Evolutionary conservation across 2,113 vertebrate genomes (phyloP), one percentile per base, ranked within the genome.

Genomic region (Pseudopipra pipra): DNA sequence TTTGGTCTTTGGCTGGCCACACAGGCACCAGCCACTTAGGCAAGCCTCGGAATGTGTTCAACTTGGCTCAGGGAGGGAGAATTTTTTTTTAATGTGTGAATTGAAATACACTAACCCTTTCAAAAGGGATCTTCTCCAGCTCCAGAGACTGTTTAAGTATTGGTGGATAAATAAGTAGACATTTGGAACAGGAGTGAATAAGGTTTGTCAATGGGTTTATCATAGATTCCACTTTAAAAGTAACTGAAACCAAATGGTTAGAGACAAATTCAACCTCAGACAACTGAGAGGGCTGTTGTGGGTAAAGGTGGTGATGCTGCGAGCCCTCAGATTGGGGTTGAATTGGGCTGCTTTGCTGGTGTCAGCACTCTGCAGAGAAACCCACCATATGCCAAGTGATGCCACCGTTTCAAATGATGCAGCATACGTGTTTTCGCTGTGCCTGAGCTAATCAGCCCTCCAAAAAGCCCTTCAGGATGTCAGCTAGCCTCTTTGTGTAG

Each of bases 381-480:
- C 44, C 54, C 67, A 31, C 24, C 3, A 0, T 24, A 22, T 30
- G 39, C 58, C 55, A 37, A 75, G 51, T 2, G 14, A 43, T 49
- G 20, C 76, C 37, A 49, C 20, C 7, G 0, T 62, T 77, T 76
- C 63, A 46, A 61, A 73, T 70, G 84, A 43, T 62, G 41, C 61
- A 43, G 55, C 28, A 5, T 16, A 2, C 0, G 0, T 31, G 15
- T 70, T 62, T 2, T 0, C 46, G 25, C 44, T 37, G n/a, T 54
- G 41, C 67, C 67, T 17, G 44, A 73, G 46, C 63, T 86, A 49
- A 67, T 66, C 43, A 88, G 59, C 71, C n/a, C 82, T 79, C 66
- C 54, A 25, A 18, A 89, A 91, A 65, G 52, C 68, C 66, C 79
- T 86, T 21, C 33, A 83, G 83, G 76, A 86, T 93, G 83, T 66